Conservation (phyloP, 2,113 vertebrate genomes). For the Onychostoma macrolepis region DNA sequence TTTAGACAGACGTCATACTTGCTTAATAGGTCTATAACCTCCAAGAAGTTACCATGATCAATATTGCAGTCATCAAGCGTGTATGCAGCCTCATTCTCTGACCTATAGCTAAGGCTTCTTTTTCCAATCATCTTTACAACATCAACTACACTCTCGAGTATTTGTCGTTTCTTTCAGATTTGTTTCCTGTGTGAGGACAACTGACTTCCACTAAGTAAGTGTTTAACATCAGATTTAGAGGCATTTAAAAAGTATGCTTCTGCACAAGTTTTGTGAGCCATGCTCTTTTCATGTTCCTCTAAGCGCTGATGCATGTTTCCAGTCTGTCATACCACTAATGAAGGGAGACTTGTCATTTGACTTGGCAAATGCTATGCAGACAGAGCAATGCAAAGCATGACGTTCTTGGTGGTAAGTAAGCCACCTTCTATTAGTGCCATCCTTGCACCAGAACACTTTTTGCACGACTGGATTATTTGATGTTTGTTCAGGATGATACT, state of each 20-base stretch:
- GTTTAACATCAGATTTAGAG: conserved; percentile 24
- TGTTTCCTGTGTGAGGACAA: conserved; percentile 41
- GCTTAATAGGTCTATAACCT: no score
- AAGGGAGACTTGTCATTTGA: conserved; percentile 36
- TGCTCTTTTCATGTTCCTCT: conserved; percentile 46
- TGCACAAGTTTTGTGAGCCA: conserved; percentile 28
- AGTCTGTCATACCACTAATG: conserved; percentile 49
- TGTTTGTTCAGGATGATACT: no score
- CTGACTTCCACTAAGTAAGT: conserved; percentile 33
- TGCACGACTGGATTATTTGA: no score
- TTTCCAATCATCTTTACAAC: conserved; percentile 40
- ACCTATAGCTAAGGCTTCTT: conserved; percentile 46
- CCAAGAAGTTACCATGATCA: no score
- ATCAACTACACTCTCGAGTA: conserved; percentile 43
- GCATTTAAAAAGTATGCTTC: conserved; percentile 36
- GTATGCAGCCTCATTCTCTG: conserved; percentile 33
- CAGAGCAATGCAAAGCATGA: no score
- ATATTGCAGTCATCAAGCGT: conserved; percentile 15
- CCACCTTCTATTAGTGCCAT: no score
- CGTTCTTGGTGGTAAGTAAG: no score
- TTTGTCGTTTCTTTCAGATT: conserved; percentile 32
- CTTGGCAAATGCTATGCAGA: neutral
- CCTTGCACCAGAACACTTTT: no score
- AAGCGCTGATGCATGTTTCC: conserved; percentile 35
- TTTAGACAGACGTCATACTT: no score